Percentiles rank a stretch among this genome's conserved stretches.
These are phyloP conservation scores for Chymomyza caudatula DNA, from an alignment of 2,888 invertebrate genomes.

Conservation along the genomic window DNA sequence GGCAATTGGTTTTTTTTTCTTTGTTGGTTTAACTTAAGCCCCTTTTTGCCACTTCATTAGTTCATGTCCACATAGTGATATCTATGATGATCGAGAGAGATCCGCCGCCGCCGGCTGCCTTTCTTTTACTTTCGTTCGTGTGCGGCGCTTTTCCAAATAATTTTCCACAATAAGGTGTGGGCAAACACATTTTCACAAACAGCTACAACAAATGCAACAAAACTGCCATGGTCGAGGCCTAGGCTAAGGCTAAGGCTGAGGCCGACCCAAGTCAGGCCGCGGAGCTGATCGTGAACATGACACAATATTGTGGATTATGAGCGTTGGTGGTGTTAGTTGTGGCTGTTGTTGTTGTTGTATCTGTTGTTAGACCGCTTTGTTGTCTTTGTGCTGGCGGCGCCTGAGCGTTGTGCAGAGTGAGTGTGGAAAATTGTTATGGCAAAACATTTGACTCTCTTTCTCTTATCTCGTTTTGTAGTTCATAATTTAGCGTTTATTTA, in stretches of 20 bases:
- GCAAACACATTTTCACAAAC: constrained; percentile 34
- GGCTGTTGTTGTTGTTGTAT: constrained; percentile 19
- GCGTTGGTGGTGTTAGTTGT: constrained; percentile 30
- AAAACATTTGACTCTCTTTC: constrained; percentile 51
- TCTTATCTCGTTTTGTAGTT: constrained; percentile 50
- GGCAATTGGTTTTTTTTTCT: constrained; percentile 19
- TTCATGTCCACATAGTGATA: constrained; percentile 4
- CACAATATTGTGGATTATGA: constrained; percentile 70
- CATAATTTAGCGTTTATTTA: constrained; percentile 75
- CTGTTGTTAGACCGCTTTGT: constrained; percentile 15
- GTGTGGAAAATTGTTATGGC: constrained; percentile 55
- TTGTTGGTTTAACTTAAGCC: constrained; percentile 50
- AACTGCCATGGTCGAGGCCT: constrained; percentile 32
- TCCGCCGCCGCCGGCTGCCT: constrained; percentile 32
- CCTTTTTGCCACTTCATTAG: constrained; percentile 71
- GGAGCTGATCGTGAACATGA: constrained; percentile 66
- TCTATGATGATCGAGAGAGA: neutral
- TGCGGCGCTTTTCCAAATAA: constrained; percentile 58
- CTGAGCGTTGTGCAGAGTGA: constrained; percentile 12
- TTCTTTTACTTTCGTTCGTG: constrained; percentile 62
- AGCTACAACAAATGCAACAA: constrained; percentile 6
- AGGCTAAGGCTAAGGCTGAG: constrained; percentile 15
- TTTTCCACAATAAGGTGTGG: constrained; percentile 53
- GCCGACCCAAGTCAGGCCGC: constrained; percentile 9
- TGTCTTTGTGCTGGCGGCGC: constrained; percentile 2